phyloP scores from a whole-genome alignment of 2,113 vertebrate species.

The human region GRCh38 chr1:192706501-192707000 shows the following conservation, averaged over 20 bases:
- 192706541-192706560: background rate
- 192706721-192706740: background rate
- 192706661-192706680: background rate
- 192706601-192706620: background rate
- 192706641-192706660: background rate
- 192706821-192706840: too few relatives aligned
- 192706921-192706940: background rate
- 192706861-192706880: background rate
- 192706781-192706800: background rate
- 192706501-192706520: background rate
- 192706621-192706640: background rate
- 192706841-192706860: too few relatives aligned
- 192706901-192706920: background rate
- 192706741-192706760: background rate
- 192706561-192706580: background rate
- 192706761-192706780: background rate
- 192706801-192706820: background rate
- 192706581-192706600: background rate
- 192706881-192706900: background rate
- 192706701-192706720: background rate
- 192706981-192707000: background rate
- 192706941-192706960: background rate
- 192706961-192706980: background rate
- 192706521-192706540: background rate
- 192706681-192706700: background rate